These are phyloP conservation scores for Acanthacorydalis orientalis DNA, from an alignment of 2,888 invertebrate genomes.

Conservation along the genomic window DNA sequence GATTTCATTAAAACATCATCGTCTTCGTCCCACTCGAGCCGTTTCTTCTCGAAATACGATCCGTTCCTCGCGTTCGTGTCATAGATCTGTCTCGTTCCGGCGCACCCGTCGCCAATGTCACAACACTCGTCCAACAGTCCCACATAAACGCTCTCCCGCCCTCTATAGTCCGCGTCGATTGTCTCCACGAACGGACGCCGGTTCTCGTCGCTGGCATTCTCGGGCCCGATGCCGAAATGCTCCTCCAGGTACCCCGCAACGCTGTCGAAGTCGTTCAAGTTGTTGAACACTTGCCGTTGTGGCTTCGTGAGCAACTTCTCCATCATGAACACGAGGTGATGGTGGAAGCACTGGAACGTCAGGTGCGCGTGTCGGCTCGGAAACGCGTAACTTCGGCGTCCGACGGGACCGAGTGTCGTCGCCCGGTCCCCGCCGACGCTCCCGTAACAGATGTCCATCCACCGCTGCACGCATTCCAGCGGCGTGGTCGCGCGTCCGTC, in stretches of 20 bases:
- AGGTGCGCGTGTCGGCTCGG: conserved; percentile 38
- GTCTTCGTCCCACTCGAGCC: too few species aligned
- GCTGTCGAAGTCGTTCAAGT: conserved; percentile 45
- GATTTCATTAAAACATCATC: too few species aligned
- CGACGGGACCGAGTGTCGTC: conserved; percentile 10
- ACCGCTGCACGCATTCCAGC: conserved; percentile 58
- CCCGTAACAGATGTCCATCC: conserved; percentile 53
- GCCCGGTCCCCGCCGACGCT: conserved; percentile 18
- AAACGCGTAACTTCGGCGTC: background rate
- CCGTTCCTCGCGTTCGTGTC: too few species aligned
- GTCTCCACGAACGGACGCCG: too few species aligned
- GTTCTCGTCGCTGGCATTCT: conserved; percentile 5
- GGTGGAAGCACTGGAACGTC: conserved; percentile 78
- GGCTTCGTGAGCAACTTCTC: conserved; percentile 59
- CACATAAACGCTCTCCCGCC: too few species aligned
- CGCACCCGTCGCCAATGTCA: too few species aligned
- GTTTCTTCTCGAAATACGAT: too few species aligned
- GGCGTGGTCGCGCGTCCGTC: conserved; percentile 56
- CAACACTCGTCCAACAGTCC: too few species aligned
- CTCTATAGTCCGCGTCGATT: too few species aligned
- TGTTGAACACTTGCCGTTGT: conserved; percentile 64
- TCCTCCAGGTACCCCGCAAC: conserved; percentile 53
- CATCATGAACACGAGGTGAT: conserved; percentile 92
- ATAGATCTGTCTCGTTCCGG: too few species aligned
- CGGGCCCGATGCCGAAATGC: conserved; percentile 32